These are phyloP conservation scores for Hemibagrus guttatus DNA, from an alignment of 2,797 vertebrate species.

Conservation along the genomic window DNA sequence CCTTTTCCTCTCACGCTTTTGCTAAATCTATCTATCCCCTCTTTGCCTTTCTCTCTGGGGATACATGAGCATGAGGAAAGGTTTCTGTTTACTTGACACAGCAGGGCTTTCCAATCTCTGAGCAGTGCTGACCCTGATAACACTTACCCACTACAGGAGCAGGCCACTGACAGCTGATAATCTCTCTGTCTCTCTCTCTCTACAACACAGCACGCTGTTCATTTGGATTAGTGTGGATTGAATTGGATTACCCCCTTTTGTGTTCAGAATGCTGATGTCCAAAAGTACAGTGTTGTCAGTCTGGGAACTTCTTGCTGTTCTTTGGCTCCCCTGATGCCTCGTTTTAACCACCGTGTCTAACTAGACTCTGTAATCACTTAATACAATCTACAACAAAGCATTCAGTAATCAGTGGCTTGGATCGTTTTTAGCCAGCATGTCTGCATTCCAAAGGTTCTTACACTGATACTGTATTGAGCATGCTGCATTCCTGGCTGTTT, in stretches of 20 bases:
- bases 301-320: constrained; percentile 49
- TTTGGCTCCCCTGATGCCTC: constrained; percentile 18
- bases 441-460: constrained; percentile 34
- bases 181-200: constrained; percentile 67
- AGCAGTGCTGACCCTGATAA: constrained; percentile 77
- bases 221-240: constrained; percentile 81
- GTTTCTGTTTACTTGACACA: constrained; percentile 76
- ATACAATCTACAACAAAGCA: constrained; percentile 37
- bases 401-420: constrained; percentile 20
- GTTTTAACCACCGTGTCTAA: background rate
- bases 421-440: constrained; percentile 17
- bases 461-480: constrained; percentile 25
- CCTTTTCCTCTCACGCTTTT: background rate
- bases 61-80: constrained; percentile 78
- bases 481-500: constrained; percentile 46
- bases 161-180: constrained; percentile 75
- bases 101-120: constrained; percentile 71
- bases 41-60: constrained; percentile 59
- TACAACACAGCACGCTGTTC: constrained; percentile 73
- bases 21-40: background rate
- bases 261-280: constrained; percentile 73
- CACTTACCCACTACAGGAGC: constrained; percentile 66
- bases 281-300: constrained; percentile 47
- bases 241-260: constrained; percentile 60
- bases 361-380: constrained; percentile 38